Evolutionary conservation across 2,888 invertebrate genomes (phyloP).

Genomic region (Pogonocherus hispidulus): DNA sequence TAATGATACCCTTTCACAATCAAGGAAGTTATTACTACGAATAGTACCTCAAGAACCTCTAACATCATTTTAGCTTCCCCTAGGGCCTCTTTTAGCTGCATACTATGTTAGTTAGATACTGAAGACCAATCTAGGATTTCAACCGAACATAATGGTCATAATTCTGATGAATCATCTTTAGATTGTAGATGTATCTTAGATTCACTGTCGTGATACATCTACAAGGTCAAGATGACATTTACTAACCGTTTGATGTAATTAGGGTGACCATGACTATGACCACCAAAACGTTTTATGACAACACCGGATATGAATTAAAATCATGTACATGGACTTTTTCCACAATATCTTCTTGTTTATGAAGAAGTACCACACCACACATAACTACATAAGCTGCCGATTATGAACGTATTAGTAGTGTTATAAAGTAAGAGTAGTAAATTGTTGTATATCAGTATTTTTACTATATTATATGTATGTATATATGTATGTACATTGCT

Average conservation of each 20-base stretch:
- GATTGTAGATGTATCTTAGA: slow-evolving; percentile 41
- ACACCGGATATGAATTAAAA: slow-evolving; percentile 59
- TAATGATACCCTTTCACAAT: slow-evolving; percentile 14
- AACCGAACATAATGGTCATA: slow-evolving; percentile 23
- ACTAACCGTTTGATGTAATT: slow-evolving; percentile 53
- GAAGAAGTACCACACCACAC: slow-evolving; percentile 65
- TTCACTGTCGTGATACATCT: slow-evolving; percentile 51
- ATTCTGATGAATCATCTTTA: slow-evolving; percentile 35
- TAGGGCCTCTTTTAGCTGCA: slow-evolving; percentile 54
- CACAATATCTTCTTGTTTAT: slow-evolving; percentile 66
- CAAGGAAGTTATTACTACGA: slow-evolving; percentile 36
- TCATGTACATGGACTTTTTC: slow-evolving; percentile 64
- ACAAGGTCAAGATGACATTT: slow-evolving; percentile 51
- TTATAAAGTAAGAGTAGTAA: slow-evolving; percentile 82
- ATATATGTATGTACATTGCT: slow-evolving; percentile 79
- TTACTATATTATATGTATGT: slow-evolving; percentile 76
- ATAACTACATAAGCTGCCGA: slow-evolving; percentile 70
- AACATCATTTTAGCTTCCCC: slow-evolving; percentile 44
- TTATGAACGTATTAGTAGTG: slow-evolving; percentile 73
- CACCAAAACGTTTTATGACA: slow-evolving; percentile 4
- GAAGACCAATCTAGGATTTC: slow-evolving; percentile 14
- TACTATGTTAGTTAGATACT: slow-evolving; percentile 27
- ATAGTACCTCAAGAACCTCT: slow-evolving; percentile 8
- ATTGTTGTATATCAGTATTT: slow-evolving; percentile 79
- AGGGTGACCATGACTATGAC: slow-evolving; percentile 23